phyloP scores from a whole-genome alignment of 2,797 vertebrate genomes.

The Pempheris klunzingeri region DNA sequence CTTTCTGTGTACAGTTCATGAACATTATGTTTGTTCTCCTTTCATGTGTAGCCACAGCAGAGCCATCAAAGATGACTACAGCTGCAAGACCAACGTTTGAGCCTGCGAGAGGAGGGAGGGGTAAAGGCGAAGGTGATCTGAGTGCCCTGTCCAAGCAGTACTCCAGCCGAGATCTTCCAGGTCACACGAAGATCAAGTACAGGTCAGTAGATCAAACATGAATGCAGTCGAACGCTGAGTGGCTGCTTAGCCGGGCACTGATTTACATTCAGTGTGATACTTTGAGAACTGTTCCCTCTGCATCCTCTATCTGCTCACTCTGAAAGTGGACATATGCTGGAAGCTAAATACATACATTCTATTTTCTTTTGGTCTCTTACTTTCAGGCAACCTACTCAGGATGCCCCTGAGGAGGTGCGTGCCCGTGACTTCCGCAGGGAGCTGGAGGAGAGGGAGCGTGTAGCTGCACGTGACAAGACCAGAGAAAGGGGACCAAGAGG shows the following conservation, averaged over 20 bases:
- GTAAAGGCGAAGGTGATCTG: constrained; percentile 97
- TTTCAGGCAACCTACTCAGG: constrained; percentile 94
- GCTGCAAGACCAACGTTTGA: constrained; percentile 98
- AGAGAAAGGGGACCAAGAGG: constrained; percentile 95
- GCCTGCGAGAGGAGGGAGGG: constrained; percentile 95
- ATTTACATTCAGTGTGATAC: neutral
- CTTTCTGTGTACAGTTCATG: neutral
- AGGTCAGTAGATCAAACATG: constrained; percentile 84
- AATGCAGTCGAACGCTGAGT: neutral
- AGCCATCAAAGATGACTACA: constrained; percentile 90
- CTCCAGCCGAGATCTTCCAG: constrained; percentile 96
- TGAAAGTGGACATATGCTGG: neutral
- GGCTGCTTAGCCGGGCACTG: neutral
- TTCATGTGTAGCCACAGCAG: constrained; percentile 23
- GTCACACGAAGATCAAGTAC: constrained; percentile 98
- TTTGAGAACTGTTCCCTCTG: neutral
- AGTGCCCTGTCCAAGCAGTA: constrained; percentile 98
- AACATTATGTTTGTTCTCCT: neutral
- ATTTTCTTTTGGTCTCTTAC: neutral
- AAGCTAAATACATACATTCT: neutral
- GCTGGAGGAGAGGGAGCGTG: constrained; percentile 95
- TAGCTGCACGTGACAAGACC: constrained; percentile 91
- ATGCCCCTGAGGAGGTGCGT: constrained; percentile 96
- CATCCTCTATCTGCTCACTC: neutral
- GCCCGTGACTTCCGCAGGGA: constrained; percentile 97